These are phyloP conservation scores for Lissonota sp. DNA, from an alignment of 2,888 invertebrate genomes.

Conservation along the genomic window DNA sequence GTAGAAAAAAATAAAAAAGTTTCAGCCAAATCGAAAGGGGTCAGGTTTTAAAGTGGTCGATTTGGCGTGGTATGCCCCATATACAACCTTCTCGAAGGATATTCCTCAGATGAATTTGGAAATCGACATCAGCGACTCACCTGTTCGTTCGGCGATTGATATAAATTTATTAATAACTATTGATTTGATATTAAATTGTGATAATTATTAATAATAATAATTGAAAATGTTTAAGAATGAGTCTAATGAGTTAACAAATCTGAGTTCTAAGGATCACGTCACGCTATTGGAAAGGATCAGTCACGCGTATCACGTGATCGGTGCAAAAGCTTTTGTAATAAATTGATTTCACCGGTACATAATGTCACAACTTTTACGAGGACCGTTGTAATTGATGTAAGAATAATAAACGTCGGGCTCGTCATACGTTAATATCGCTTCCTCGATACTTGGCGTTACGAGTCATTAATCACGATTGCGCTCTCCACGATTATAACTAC, in stretches of 20 bases:
- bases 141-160: too few species aligned
- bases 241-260: too few species aligned
- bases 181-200: too few species aligned
- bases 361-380: neutral
- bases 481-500: slow-evolving; percentile 45
- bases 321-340: neutral
- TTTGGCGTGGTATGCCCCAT: too few species aligned
- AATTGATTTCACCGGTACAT: neutral
- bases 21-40: too few species aligned
- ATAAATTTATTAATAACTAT: too few species aligned
- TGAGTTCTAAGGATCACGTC: too few species aligned
- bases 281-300: too few species aligned
- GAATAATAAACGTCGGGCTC: slow-evolving; percentile 43
- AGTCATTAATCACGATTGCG: slow-evolving; percentile 64
- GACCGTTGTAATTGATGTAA: slow-evolving; percentile 33
- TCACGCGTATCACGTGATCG: neutral
- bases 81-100: slow-evolving; percentile 8
- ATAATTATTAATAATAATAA: too few species aligned
- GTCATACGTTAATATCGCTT: slow-evolving; percentile 35
- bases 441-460: slow-evolving; percentile 51
- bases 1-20: too few species aligned
- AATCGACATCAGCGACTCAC: neutral
- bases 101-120: slow-evolving; percentile 34
- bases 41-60: too few species aligned
- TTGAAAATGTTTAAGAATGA: too few species aligned